Conservation (phyloP, 2,113 vertebrate genomes). For the Entomyzon cyanotis region DNA sequence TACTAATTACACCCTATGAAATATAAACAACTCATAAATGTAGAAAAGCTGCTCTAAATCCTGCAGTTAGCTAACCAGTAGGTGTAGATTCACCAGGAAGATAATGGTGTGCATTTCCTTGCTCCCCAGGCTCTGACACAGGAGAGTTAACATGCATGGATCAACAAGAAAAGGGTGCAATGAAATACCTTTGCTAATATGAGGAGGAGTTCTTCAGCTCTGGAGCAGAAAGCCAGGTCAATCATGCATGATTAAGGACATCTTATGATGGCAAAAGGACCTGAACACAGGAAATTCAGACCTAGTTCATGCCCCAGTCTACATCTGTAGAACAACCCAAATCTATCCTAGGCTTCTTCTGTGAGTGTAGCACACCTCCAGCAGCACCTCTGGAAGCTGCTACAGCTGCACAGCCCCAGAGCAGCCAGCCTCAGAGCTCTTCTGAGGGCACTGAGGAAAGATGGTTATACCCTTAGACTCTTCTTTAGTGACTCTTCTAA, state of each 20-base stretch:
- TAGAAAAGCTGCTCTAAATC: not conserved
- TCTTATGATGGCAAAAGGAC: not conserved
- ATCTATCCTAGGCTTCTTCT: not conserved
- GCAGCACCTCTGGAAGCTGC: not conserved
- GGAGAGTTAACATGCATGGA: not conserved
- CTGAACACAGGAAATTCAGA: not conserved
- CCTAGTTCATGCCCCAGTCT: no score
- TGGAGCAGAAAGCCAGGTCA: not conserved
- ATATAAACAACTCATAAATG: not conserved
- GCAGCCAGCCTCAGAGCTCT: not conserved
- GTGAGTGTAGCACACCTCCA: not conserved
- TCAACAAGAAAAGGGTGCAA: not conserved
- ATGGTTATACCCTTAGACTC: not conserved
- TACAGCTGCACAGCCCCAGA: fast-evolving
- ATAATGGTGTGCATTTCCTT: not conserved
- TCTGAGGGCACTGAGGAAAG: not conserved
- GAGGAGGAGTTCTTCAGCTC: not conserved
- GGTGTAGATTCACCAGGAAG: not conserved
- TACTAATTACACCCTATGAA: not conserved
- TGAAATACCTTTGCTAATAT: not conserved
- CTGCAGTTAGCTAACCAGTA: fast-evolving
- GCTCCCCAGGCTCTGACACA: fast-evolving
- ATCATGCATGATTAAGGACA: not conserved
- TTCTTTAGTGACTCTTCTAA: not conserved
- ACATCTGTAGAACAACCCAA: not conserved